A percentile compares a stretch with the other conserved stretches of the same genome.
These are phyloP conservation scores for Centropyge bicolor DNA, from an alignment of 2,797 vertebrate species.

Conservation along the genomic window DNA sequence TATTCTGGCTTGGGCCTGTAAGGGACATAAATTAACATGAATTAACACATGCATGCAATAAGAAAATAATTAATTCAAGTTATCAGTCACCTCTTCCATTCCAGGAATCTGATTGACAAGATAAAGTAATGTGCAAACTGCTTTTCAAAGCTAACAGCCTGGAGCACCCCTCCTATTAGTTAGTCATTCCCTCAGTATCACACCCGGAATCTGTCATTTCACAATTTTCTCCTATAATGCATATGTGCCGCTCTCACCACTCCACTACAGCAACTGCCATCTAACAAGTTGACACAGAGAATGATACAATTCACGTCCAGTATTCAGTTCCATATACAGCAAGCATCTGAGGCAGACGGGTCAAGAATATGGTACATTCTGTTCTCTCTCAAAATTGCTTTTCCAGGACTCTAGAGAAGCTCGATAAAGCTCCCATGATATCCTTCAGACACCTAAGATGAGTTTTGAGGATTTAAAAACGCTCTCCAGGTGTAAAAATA, in stretches of 20 bases:
- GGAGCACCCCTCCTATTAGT: constrained; percentile 90
- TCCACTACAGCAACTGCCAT: constrained; percentile 86
- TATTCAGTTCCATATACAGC: constrained; percentile 83
- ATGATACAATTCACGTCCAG: constrained; percentile 85
- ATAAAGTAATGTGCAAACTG: constrained; percentile 89
- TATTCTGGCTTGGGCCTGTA: constrained; percentile 86
- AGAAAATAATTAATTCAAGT: constrained; percentile 88
- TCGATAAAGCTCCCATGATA: constrained; percentile 58
- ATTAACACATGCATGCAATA: constrained; percentile 87
- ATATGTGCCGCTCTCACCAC: constrained; percentile 89
- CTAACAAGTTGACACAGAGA: constrained; percentile 86
- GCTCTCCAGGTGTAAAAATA: constrained; percentile 32
- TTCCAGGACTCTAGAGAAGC: constrained; percentile 65
- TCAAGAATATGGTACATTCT: constrained; percentile 87
- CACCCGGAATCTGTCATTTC: constrained; percentile 91
- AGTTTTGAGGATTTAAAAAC: constrained; percentile 50
- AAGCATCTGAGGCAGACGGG: constrained; percentile 83
- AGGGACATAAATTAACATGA: constrained; percentile 87
- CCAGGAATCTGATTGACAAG: constrained; percentile 89
- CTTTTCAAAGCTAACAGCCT: constrained; percentile 88
- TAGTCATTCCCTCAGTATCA: constrained; percentile 90
- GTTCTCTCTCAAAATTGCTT: constrained; percentile 80
- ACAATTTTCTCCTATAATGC: constrained; percentile 89
- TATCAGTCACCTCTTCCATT: constrained; percentile 88
- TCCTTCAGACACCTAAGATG: constrained; percentile 54